Conservation (phyloP, 2,113 vertebrate species). For the Hylia prasina region DNA sequence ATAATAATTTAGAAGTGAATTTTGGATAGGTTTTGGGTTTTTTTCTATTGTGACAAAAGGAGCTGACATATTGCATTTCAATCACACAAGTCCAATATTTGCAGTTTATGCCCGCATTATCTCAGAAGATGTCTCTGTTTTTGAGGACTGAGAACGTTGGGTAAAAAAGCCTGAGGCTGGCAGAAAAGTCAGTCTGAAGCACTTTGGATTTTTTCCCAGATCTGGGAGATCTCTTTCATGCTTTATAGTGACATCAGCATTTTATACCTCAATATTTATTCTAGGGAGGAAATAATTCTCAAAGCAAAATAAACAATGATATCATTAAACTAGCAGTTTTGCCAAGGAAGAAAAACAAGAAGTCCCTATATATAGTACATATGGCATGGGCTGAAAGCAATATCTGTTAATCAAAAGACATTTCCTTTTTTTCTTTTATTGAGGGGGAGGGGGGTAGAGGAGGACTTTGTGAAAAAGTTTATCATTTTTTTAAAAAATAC, state of each 20-base stretch:
- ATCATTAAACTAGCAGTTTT: conserved; percentile 45
- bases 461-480: background rate
- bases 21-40: background rate
- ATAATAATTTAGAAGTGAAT: background rate
- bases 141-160: background rate
- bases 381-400: background rate
- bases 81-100: background rate
- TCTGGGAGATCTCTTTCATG: background rate
- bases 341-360: background rate
- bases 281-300: conserved; percentile 51
- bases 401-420: background rate
- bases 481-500: background rate
- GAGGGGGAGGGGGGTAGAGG: accelerated
- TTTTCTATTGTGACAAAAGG: background rate
- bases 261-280: conserved; percentile 69
- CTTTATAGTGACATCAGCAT: conserved; percentile 54
- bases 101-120: conserved; percentile 7
- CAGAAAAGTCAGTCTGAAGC: conserved; percentile 52
- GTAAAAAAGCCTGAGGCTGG: conserved; percentile 52
- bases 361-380: background rate
- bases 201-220: conserved; percentile 65
- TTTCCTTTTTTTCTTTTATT: background rate
- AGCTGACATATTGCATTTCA: background rate
- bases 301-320: conserved; percentile 61
- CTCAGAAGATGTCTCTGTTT: conserved; percentile 22